A percentile compares a stretch with the other conserved stretches of the same genome.
phyloP scores from a whole-genome alignment of 92 coral and sea anemone species.

The Phymanthus crucifer region DNA sequence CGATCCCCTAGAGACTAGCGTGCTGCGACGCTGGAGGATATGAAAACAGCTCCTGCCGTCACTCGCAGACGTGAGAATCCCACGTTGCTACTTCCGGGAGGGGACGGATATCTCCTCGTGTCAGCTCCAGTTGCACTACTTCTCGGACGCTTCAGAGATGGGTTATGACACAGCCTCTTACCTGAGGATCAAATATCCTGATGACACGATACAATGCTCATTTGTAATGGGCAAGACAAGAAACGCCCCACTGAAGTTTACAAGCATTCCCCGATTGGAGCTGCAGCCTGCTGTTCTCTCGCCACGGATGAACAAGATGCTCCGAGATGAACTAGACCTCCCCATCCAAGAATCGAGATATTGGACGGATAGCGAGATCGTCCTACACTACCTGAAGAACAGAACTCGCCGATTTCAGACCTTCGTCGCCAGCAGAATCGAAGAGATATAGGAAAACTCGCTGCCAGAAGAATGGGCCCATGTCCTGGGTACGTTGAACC shows the following conservation, averaged over 20 bases:
- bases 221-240: slow-evolving; percentile 56
- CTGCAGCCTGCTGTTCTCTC: slow-evolving; percentile 61
- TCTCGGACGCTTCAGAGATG: slow-evolving; percentile 57
- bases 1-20: slow-evolving; percentile 31
- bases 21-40: slow-evolving; percentile 19
- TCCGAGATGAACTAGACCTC: slow-evolving; percentile 42
- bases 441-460: no score
- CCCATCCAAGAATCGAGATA: slow-evolving; percentile 28
- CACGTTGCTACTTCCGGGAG: slow-evolving; percentile 45
- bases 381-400: slow-evolving; percentile 49
- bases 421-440: slow-evolving; percentile 55
- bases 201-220: slow-evolving; percentile 45
- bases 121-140: slow-evolving; percentile 49
- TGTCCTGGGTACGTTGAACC: no score
- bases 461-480: no score
- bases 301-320: slow-evolving; percentile 38
- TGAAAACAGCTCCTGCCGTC: slow-evolving; percentile 51
- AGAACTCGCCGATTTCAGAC: slow-evolving; percentile 50
- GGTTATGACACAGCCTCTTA: slow-evolving; percentile 54
- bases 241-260: slow-evolving; percentile 52
- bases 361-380: slow-evolving; percentile 58
- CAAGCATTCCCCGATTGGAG: slow-evolving; percentile 56
- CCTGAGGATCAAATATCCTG: slow-evolving; percentile 39
- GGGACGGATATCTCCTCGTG: slow-evolving; percentile 21
- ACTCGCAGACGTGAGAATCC: slow-evolving; percentile 46